Evolutionary conservation across 2,797 vertebrate genomes (phyloP).

Genomic region (Aeoliscus strigatus): DNA sequence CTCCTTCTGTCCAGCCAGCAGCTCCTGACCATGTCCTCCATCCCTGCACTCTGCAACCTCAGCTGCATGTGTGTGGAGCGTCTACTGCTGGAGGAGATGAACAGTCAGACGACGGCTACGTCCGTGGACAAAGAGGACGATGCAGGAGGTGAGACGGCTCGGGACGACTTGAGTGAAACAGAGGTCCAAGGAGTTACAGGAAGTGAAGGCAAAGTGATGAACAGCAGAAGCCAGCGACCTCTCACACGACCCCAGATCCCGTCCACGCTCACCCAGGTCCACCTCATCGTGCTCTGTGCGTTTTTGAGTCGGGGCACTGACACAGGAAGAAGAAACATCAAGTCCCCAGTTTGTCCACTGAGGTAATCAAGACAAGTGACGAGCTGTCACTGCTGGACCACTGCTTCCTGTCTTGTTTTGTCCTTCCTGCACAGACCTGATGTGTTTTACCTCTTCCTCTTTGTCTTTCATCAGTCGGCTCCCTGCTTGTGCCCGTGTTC

Average conservation of each 20-base stretch:
- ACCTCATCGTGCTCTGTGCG: slow-evolving; percentile 77
- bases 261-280: slow-evolving; percentile 81
- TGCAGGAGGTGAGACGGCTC: background rate
- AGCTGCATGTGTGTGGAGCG: slow-evolving; percentile 83
- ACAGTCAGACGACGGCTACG: background rate
- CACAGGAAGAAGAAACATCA: background rate
- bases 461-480: too few species aligned
- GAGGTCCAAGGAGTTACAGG: background rate
- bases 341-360: background rate
- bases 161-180: background rate
- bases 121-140: background rate
- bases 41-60: slow-evolving; percentile 82
- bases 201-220: slow-evolving; percentile 1
- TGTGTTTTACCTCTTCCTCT: too few species aligned
- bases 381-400: too few species aligned
- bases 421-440: too few species aligned
- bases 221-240: slow-evolving; percentile 7
- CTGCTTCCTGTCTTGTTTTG: too few species aligned
- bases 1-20: slow-evolving; percentile 66
- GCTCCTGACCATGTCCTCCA: slow-evolving; percentile 79
- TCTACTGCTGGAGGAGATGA: slow-evolving; percentile 34
- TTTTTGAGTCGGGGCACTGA: slow-evolving; percentile 57
- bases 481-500: too few species aligned
- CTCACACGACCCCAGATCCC: slow-evolving; percentile 58
- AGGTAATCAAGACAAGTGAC: slow-evolving; percentile 24